These are phyloP conservation scores for Myotis findleyi DNA, from an alignment of 2,797 vertebrate species.

Conservation along the genomic window DNA sequence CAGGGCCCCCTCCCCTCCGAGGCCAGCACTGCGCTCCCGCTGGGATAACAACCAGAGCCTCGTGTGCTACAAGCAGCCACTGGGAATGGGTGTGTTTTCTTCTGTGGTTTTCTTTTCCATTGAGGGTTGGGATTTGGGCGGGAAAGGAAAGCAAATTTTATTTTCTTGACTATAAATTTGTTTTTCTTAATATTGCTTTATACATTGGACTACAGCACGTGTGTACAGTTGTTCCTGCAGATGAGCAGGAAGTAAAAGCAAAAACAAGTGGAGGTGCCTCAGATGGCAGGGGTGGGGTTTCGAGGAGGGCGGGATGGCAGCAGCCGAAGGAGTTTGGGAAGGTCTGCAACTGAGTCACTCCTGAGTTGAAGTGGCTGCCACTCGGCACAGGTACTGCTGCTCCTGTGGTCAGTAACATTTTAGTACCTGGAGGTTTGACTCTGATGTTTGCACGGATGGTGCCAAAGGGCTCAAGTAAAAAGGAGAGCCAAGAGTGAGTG, in stretches of 20 bases:
- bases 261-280: constrained; percentile 83
- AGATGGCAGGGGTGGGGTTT: constrained; percentile 54
- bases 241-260: constrained; percentile 78
- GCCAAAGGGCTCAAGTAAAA: constrained; percentile 82
- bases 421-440: constrained; percentile 87
- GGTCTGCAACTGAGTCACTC: constrained; percentile 83
- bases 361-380: constrained; percentile 86
- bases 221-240: constrained; percentile 83
- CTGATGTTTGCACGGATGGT: constrained; percentile 81
- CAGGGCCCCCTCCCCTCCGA: constrained; percentile 22
- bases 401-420: constrained; percentile 85
- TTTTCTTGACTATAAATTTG: constrained; percentile 83
- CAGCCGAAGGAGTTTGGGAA: constrained; percentile 60
- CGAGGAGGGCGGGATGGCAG: constrained; percentile 51
- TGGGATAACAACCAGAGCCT: not conserved
- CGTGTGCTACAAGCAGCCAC: constrained; percentile 81
- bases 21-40: constrained; percentile 18
- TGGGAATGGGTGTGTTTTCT: constrained; percentile 81
- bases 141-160: constrained; percentile 83
- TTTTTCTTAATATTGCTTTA: constrained; percentile 85
- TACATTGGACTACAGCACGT: constrained; percentile 86
- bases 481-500: constrained; percentile 23
- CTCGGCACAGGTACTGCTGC: constrained; percentile 86
- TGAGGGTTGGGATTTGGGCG: constrained; percentile 66
- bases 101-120: constrained; percentile 68